Percentiles rank a stretch among this genome's conserved stretches.
Evolutionary conservation across 53 echinoderm and acorn worm species (phyloP).

Genomic region (Crossaster papposus): DNA sequence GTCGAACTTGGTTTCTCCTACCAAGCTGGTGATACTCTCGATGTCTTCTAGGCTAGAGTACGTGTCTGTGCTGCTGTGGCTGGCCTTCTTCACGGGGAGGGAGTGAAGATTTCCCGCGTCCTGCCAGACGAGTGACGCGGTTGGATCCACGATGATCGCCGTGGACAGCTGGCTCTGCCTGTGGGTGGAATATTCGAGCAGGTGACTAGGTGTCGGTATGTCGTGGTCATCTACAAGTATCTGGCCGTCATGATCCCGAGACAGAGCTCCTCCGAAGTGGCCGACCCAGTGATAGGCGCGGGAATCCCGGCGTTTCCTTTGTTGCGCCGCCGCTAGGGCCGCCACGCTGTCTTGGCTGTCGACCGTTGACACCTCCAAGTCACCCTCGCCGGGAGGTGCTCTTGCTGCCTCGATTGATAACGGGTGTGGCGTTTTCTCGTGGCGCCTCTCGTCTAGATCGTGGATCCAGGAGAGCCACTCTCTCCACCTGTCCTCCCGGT

Average conservation of each 20-base stretch:
- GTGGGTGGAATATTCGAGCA: neutral
- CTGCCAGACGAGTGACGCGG: constrained; percentile 41
- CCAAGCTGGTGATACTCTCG: constrained; percentile 58
- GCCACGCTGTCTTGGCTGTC: neutral
- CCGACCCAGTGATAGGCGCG: constrained; percentile 69
- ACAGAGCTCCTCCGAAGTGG: constrained; percentile 61
- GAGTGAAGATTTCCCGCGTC: neutral
- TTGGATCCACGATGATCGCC: neutral
- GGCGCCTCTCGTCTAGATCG: constrained; percentile 66
- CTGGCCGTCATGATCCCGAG: constrained; percentile 37
- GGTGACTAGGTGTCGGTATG: neutral
- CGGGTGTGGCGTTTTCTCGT: neutral
- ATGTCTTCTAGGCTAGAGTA: constrained; percentile 76
- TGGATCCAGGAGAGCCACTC: constrained; percentile 77
- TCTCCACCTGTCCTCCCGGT: constrained; percentile 72
- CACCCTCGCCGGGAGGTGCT: neutral
- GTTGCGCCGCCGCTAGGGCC: neutral
- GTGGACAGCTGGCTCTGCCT: neutral
- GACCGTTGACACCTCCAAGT: neutral
- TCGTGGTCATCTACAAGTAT: neutral
- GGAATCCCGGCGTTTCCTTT: constrained; percentile 37
- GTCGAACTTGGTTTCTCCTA: constrained; percentile 30
- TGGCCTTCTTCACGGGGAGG: neutral
- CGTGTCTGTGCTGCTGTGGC: constrained; percentile 53
- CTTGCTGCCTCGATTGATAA: neutral